These are phyloP conservation scores for Apamea sordens DNA, from an alignment of 2,888 invertebrate species.

Conservation along the genomic window DNA sequence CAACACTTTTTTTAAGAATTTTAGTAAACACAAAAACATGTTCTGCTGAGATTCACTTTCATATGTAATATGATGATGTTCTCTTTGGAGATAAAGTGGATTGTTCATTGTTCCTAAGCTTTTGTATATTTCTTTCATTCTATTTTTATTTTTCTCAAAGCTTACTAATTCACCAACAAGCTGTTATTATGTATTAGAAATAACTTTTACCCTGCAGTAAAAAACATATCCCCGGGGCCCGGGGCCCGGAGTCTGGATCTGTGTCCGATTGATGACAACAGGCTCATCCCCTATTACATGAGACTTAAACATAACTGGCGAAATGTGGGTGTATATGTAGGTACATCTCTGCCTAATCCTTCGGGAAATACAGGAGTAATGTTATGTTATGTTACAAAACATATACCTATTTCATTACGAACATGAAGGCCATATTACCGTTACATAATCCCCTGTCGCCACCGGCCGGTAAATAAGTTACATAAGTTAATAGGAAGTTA, in stretches of 20 bases:
- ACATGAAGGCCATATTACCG: neutral
- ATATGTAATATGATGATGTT: neutral
- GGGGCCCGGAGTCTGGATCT: neutral
- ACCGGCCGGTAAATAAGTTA: constrained; percentile 13
- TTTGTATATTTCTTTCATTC: neutral
- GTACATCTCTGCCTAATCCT: neutral
- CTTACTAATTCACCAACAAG: too few relatives aligned
- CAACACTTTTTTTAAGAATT: too few relatives aligned
- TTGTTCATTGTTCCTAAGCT: neutral
- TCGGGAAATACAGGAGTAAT: neutral
- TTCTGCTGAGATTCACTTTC: neutral
- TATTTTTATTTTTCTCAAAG: neutral
- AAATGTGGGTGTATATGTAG: neutral
- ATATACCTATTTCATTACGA: neutral
- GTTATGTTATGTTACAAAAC: neutral
- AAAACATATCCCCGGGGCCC: neutral
- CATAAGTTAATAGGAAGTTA: constrained; percentile 29
- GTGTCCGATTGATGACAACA: neutral
- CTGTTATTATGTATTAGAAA: neutral
- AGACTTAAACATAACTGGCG: neutral
- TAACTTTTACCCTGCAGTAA: neutral
- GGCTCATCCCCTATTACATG: neutral
- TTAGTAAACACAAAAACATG: neutral
- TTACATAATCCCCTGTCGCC: constrained; percentile 6
- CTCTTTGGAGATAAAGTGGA: neutral